phyloP scores from a whole-genome alignment of 2,113 vertebrate genomes.

The Ictalurus furcatus region DNA sequence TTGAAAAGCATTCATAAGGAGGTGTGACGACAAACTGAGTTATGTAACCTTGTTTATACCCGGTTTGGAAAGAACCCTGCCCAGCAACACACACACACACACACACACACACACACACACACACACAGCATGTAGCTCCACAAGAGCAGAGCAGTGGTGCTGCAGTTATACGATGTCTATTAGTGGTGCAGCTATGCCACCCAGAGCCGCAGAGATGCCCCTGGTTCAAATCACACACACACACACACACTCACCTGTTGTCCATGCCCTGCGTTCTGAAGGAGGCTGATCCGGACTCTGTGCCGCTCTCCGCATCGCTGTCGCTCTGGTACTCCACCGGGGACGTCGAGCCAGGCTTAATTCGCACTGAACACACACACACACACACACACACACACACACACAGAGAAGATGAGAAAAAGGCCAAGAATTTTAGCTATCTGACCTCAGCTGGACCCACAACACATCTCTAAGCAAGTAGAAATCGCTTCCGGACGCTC shows the following conservation, averaged over 20 bases:
- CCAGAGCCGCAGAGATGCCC: constrained; percentile 19
- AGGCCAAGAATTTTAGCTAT: constrained; percentile 12
- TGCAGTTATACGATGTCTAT: constrained; percentile 46
- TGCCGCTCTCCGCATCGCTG: constrained; percentile 76
- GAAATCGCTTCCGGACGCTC: neutral
- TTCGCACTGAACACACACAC: constrained; percentile 66
- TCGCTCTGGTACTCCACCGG: constrained; percentile 79
- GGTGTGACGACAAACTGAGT: constrained; percentile 66
- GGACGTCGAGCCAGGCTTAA: constrained; percentile 76
- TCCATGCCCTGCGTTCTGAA: constrained; percentile 71
- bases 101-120: constrained; percentile 53
- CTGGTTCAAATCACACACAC: neutral
- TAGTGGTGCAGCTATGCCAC: constrained; percentile 30
- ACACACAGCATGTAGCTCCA: constrained; percentile 49
- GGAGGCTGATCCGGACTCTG: constrained; percentile 74
- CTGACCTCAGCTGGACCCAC: neutral
- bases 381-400: neutral
- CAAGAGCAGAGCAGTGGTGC: constrained; percentile 39
- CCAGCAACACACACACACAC: constrained; percentile 64
- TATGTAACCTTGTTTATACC: constrained; percentile 74
- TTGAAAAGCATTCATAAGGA: constrained; percentile 56
- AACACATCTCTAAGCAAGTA: neutral
- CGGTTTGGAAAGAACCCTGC: constrained; percentile 65
- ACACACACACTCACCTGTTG: constrained; percentile 62
- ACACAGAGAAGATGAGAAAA: neutral